Percentiles rank a stretch among this genome's conserved stretches.
phyloP scores from a whole-genome alignment of 2,797 vertebrate species.

The Oryzias dopingdopingensis region DNA sequence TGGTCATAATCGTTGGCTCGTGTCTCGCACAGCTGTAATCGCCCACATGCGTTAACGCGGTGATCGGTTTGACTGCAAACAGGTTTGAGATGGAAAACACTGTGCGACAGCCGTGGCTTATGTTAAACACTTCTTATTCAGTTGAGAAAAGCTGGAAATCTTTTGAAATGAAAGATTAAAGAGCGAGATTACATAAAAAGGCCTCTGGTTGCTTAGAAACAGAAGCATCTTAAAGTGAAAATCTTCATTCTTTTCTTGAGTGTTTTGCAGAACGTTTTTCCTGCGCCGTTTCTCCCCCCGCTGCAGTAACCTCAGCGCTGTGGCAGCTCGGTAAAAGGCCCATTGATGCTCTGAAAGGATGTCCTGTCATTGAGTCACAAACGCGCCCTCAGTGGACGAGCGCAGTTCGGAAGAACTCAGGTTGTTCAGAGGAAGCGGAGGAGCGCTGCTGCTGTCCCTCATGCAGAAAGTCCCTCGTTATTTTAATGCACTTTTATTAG shows the following conservation, averaged over 20 bases:
- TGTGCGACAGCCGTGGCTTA: too few species aligned
- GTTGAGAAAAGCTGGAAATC: too few species aligned
- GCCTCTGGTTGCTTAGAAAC: too few species aligned
- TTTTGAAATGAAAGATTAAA: too few species aligned
- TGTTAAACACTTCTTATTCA: too few species aligned
- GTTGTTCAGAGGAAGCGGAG: conserved; percentile 61
- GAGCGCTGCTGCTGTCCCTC: conserved; percentile 50
- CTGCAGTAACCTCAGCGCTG: conserved; percentile 49
- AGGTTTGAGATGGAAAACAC: too few species aligned
- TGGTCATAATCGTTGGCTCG: conserved; percentile 4
- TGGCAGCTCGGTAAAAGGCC: conserved; percentile 58
- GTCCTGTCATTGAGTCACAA: conserved; percentile 71
- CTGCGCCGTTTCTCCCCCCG: conserved; percentile 10
- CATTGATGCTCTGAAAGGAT: conserved; percentile 75
- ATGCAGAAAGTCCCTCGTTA: conserved; percentile 59
- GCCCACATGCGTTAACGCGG: background rate
- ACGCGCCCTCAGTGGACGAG: conserved; percentile 60
- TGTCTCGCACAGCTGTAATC: conserved; percentile 10
- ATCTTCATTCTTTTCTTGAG: too few species aligned
- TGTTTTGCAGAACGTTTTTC: conserved; percentile 10
- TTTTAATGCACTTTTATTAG: conserved; percentile 65
- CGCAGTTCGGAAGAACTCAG: conserved; percentile 64
- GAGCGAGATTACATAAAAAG: too few species aligned
- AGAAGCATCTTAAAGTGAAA: too few species aligned
- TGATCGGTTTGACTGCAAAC: background rate